A percentile compares a stretch with the other conserved stretches of the same genome.
These are phyloP conservation scores for Dendrocincla tyrannina DNA, from an alignment of 2,797 vertebrate genomes.

Conservation along the genomic window DNA sequence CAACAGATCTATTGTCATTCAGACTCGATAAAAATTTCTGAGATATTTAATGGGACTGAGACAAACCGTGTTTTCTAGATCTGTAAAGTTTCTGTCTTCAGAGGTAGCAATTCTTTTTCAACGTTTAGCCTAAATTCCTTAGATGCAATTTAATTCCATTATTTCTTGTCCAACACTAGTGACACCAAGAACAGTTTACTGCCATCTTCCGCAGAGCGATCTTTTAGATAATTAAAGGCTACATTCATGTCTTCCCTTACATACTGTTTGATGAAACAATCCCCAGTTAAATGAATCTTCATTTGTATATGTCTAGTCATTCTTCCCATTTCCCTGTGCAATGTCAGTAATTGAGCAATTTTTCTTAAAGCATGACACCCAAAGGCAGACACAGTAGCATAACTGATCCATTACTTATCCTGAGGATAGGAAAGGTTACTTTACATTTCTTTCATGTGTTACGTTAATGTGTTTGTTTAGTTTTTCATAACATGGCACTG, in stretches of 20 bases:
- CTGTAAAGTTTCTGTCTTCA: not conserved
- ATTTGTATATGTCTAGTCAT: not conserved
- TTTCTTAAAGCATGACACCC: not conserved
- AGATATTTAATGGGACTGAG: not conserved
- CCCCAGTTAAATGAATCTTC: not conserved
- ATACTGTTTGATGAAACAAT: not conserved
- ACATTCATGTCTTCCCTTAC: not conserved
- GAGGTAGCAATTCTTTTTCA: not conserved
- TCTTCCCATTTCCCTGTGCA: not conserved
- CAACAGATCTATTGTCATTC: not conserved
- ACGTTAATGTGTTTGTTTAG: not conserved
- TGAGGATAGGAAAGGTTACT: not conserved
- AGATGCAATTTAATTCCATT: not conserved
- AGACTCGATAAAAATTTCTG: not conserved
- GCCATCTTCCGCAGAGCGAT: not conserved
- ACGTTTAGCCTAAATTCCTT: not conserved
- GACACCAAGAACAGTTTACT: not conserved
- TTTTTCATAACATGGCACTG: not conserved
- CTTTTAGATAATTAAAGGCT: not conserved
- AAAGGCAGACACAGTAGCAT: not conserved
- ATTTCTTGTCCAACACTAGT: not conserved
- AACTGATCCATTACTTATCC: not conserved
- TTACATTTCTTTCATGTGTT: not conserved
- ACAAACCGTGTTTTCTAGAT: not conserved
- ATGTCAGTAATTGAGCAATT: not conserved